Evolutionary conservation across 2,888 invertebrate species (phyloP).

Genomic region (Altica lythri): DNA sequence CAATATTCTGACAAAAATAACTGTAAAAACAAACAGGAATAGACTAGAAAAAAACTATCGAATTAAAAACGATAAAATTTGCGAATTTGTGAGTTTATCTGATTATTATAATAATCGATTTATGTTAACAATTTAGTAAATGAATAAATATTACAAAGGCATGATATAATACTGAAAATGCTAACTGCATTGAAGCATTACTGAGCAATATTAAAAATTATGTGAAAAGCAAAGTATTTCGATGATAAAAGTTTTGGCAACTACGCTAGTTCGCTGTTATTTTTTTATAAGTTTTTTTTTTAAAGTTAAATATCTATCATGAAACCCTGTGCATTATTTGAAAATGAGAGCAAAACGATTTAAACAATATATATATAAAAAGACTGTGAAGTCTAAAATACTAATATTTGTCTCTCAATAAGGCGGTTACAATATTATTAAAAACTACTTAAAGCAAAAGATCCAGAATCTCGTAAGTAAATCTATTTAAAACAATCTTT

Average conservation of each 20-base stretch:
- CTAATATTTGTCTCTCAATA: constrained; percentile 49
- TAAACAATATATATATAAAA: constrained; percentile 32
- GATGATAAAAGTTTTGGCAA: constrained; percentile 40
- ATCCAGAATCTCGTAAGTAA: constrained; percentile 27
- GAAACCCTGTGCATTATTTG: constrained; percentile 52
- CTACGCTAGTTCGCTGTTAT: constrained; percentile 52
- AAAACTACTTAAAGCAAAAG: constrained; percentile 36
- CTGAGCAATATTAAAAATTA: constrained; percentile 23
- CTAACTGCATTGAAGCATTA: constrained; percentile 3
- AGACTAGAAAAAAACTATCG: no score
- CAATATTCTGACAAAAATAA: no score
- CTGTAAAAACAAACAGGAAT: no score
- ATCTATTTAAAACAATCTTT: constrained; percentile 9
- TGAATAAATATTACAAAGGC: not conserved
- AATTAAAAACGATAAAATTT: no score
- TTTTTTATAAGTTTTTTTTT: constrained; percentile 27
- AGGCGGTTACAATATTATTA: constrained; percentile 42
- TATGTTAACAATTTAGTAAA: not conserved
- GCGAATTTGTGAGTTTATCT: no score
- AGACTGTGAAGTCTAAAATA: constrained; percentile 35
- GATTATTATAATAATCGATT: no score
- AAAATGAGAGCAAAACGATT: constrained; percentile 41
- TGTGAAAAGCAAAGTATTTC: constrained; percentile 37
- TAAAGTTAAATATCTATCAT: constrained; percentile 42
- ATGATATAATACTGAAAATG: constrained; percentile 11